Conservation (phyloP, 2,113 vertebrate genomes). For the Bettongia penicillata region DNA sequence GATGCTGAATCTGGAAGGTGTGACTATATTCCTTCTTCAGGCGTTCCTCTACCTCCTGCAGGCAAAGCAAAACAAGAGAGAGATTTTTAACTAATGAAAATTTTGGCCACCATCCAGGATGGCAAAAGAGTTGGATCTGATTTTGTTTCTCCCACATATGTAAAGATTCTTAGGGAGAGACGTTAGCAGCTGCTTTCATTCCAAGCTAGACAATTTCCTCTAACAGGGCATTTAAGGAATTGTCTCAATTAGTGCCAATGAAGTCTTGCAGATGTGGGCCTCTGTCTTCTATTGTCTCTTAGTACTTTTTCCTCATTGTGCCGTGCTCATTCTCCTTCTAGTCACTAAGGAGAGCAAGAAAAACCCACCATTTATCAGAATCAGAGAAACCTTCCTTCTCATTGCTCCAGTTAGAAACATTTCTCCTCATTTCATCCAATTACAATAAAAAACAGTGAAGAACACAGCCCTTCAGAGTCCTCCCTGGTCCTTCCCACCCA, state of each 20-base stretch:
- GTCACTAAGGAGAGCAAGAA: constrained; percentile 35
- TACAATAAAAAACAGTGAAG: constrained; percentile 11
- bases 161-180: neutral
- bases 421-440: constrained; percentile 1
- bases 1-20: constrained; percentile 84
- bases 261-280: neutral
- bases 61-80: constrained; percentile 35
- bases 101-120: neutral
- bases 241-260: neutral
- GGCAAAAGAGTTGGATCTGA: neutral
- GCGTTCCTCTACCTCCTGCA: constrained; percentile 83
- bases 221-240: neutral
- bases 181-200: neutral
- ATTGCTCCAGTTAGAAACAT: neutral
- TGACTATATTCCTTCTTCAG: constrained; percentile 81
- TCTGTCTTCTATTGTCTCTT: neutral
- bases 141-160: neutral
- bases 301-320: neutral
- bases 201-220: too few species aligned
- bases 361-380: constrained; percentile 15
- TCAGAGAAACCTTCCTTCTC: neutral
- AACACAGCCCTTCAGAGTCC: neutral
- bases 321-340: constrained; percentile 27
- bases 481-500: neutral
- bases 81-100: neutral